Percentiles rank a stretch among this genome's conserved stretches.
Evolutionary conservation across 2,113 vertebrate species (phyloP).

Genomic region (Glaucomys volans): DNA sequence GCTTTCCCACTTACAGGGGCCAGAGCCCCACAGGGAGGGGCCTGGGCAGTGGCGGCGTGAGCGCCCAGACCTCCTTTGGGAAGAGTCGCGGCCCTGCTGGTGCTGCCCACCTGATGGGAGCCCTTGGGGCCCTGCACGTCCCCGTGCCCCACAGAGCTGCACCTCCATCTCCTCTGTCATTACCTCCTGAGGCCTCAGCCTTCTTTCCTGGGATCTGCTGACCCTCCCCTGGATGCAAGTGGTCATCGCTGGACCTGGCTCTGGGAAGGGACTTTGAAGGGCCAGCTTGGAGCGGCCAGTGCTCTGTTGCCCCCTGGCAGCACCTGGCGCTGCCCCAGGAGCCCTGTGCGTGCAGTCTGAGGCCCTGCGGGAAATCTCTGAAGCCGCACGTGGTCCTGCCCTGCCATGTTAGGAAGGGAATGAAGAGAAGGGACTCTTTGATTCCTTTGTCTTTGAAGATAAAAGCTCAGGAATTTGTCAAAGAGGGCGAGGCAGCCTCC

Average conservation of each 20-base stretch:
- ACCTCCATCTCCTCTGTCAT: not conserved
- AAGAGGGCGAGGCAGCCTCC: not conserved
- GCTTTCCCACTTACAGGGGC: not conserved
- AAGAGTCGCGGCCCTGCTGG: accelerated
- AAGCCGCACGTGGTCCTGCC: not conserved
- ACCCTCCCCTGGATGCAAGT: too few species aligned
- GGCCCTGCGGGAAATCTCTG: not conserved
- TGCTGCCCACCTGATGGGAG: not conserved
- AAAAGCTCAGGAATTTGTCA: conserved; percentile 30
- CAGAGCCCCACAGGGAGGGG: accelerated
- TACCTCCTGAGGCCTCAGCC: not conserved
- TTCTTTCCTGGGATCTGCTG: not conserved
- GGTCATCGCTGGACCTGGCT: not conserved
- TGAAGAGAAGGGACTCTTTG: not conserved
- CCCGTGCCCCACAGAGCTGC: not conserved
- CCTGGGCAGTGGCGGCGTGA: accelerated
- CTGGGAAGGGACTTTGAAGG: not conserved
- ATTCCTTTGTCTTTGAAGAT: conserved; percentile 58
- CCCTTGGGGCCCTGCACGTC: accelerated
- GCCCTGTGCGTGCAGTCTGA: not conserved
- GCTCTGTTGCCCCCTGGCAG: too few species aligned
- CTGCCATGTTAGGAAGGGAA: not conserved
- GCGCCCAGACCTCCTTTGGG: not conserved
- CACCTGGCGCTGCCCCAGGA: too few species aligned
- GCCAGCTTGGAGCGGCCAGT: not conserved